Evolutionary conservation across 2,888 invertebrate genomes (phyloP), one percentile per base, ranked within the genome.

Genomic region (Pimpla rufipes): DNA sequence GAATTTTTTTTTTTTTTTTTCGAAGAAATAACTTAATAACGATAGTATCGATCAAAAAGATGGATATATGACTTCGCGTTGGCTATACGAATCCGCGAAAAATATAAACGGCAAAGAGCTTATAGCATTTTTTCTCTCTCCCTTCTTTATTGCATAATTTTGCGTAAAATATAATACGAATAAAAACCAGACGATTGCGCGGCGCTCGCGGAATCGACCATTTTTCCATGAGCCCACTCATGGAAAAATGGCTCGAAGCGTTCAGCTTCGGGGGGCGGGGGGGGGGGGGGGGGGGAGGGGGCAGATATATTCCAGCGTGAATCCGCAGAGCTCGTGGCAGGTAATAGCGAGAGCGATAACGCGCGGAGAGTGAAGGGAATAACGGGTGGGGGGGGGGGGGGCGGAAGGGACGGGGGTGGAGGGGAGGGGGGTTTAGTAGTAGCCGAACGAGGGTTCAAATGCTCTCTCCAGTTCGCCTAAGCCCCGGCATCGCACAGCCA

Each of bases 311-410:
- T 42, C 18, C 16, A 50, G 55, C 45, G 35, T 21, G 57, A 68
- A 76, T 76, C 47, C 57, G 76, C 42, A 67, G n/a, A n/a, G 52
- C 66, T 52, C 64, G 55, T 52, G 75, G 66, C 23, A 47, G 57
- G 18, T 67, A 59, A 67, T 40, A 52, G 42, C 62, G 55, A 16
- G 66, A 18, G 42, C 67, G 67, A 76, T 76, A 76, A 76, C 67
- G 76, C 67, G 45, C 37, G 5, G 11, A 67, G 76, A 76, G 67
- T 57, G 76, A 67, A 67, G 76, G 57, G 57, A 67, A 76, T 67
- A 76, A 67, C 45, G 2, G 29, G 29, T 5, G 29, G 29, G 29
- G 29, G 29, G 5, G 29, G n/a, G n/a, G n/a, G n/a, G n/a, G n/a
- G n/a, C n/a, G n/a, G n/a, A n/a, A n/a, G n/a, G n/a, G n/a, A n/a